Evolutionary conservation across 2,113 vertebrate genomes (phyloP).

Genomic region (Platichthys stellatus): DNA sequence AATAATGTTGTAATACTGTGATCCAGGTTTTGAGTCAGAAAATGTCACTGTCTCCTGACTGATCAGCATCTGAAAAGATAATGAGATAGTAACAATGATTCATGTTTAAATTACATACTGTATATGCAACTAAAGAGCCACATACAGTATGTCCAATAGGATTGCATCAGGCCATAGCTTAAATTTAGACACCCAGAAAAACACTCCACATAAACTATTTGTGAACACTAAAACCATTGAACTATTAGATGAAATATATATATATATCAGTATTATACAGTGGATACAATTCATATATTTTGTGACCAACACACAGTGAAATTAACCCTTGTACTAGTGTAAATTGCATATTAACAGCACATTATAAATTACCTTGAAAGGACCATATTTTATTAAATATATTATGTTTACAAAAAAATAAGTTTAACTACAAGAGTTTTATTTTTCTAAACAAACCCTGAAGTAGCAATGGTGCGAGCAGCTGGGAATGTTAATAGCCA

Average conservation of each 20-base stretch:
- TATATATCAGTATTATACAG: background rate
- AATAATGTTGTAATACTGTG: too few species aligned
- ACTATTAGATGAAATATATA: background rate
- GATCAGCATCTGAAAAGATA: too few species aligned
- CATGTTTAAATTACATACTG: too few species aligned
- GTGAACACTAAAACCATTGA: background rate
- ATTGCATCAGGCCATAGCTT: background rate
- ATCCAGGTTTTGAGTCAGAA: too few species aligned
- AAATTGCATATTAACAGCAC: too few species aligned
- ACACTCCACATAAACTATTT: background rate
- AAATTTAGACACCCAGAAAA: background rate
- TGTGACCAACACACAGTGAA: background rate
- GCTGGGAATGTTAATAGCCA: conserved; percentile 38
- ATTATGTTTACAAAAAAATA: background rate
- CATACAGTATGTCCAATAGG: too few species aligned
- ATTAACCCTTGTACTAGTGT: too few species aligned
- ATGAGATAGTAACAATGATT: too few species aligned
- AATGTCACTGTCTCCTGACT: too few species aligned
- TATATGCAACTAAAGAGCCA: too few species aligned
- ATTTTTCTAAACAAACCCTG: conserved; percentile 11
- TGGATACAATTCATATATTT: background rate
- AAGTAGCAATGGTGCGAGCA: conserved; percentile 14
- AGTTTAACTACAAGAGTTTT: background rate
- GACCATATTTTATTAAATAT: background rate
- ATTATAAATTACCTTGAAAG: background rate